Conservation (phyloP, 2,797 vertebrate species). For the Schizopygopsis pylzovi region DNA sequence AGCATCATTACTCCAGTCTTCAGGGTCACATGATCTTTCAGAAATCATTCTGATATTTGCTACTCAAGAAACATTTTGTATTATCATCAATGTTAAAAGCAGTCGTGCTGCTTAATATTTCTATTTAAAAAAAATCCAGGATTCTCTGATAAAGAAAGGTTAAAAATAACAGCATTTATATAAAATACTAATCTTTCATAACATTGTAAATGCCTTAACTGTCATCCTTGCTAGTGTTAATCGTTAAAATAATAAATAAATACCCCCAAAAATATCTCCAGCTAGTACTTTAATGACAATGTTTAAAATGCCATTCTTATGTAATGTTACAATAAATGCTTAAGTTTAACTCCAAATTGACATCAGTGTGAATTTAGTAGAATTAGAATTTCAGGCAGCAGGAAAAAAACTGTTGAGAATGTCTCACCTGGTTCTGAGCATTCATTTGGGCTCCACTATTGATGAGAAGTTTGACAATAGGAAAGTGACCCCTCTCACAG, state of each 20-base stretch:
- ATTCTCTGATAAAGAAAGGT: background rate
- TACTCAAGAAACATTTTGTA: background rate
- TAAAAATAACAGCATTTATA: background rate
- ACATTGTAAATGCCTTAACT: too few relatives aligned
- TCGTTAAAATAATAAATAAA: too few relatives aligned
- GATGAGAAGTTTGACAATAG: conserved; percentile 83
- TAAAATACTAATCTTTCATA: background rate
- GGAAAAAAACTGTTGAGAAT: too few relatives aligned
- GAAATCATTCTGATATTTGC: background rate
- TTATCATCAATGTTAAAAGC: background rate
- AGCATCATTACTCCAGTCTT: background rate
- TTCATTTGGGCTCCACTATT: conserved; percentile 74
- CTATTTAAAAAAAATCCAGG: background rate
- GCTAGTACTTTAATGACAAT: background rate
- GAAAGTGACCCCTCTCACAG: conserved; percentile 77
- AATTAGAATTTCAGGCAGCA: background rate
- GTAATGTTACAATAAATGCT: background rate
- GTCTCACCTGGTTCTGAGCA: conserved; percentile 77
- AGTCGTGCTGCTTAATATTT: background rate
- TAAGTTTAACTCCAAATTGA: background rate
- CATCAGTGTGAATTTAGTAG: background rate
- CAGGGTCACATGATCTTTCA: background rate
- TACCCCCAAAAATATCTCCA: background rate
- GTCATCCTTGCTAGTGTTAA: too few relatives aligned
- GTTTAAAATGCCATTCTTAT: background rate